Percentiles rank a stretch among this genome's conserved stretches.
Conservation (phyloP, 1,140 invertebrate genomes). For the Saxidomus purpurata region DNA sequence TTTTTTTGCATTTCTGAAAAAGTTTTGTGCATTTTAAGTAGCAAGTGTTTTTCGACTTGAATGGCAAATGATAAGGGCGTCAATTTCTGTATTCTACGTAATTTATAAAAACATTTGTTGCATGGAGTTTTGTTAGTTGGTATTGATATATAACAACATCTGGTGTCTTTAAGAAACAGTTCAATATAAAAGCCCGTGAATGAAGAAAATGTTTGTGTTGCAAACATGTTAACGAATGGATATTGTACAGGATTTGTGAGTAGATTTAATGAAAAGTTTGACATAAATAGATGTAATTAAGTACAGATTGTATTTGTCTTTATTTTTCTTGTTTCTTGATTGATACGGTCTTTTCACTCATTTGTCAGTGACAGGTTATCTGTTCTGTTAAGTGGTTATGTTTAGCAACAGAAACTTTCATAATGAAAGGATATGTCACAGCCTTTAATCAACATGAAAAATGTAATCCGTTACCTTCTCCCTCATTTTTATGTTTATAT, state of each 20-base stretch:
- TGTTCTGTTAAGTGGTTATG: no score
- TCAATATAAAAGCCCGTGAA: not conserved
- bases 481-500: no score
- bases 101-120: not conserved
- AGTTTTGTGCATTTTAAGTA: not conserved
- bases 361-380: no score
- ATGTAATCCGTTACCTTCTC: no score
- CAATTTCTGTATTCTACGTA: not conserved
- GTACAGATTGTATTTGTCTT: no score
- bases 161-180: not conserved
- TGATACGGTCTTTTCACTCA: no score
- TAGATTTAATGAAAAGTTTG: not conserved
- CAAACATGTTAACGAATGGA: constrained; percentile 19
- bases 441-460: no score
- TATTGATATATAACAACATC: not conserved
- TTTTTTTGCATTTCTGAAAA: not conserved
- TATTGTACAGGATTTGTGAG: not conserved
- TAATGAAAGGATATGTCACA: no score
- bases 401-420: no score
- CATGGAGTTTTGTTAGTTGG: not conserved
- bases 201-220: not conserved
- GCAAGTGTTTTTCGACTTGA: not conserved
- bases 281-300: no score
- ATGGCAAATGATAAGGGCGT: not conserved
- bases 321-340: no score